Evolutionary conservation across 2,797 vertebrate genomes (phyloP).

Genomic region (Setipinna tenuifilis): DNA sequence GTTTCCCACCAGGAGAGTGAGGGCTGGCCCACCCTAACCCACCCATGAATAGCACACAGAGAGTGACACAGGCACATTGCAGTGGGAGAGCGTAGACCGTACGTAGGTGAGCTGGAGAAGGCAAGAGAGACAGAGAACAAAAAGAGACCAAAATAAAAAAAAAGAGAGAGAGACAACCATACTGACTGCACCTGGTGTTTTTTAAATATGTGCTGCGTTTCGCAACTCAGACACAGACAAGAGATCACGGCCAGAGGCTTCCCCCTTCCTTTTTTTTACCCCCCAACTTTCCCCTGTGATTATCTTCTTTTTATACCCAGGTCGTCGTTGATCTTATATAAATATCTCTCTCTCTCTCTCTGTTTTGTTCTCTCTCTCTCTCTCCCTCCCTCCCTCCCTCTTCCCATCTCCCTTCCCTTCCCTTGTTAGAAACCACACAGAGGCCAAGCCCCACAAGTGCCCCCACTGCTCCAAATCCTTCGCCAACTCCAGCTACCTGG

Average conservation of each 20-base stretch:
- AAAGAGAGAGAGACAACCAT: conserved; percentile 42
- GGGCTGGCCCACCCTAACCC: background rate
- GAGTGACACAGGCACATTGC: background rate
- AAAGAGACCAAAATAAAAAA: conserved; percentile 23
- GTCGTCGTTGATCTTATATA: conserved; percentile 42
- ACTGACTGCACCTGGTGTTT: conserved; percentile 50
- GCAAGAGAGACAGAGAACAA: conserved; percentile 36
- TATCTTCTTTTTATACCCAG: conserved; percentile 37
- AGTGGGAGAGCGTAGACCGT: background rate
- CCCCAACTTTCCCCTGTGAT: conserved; percentile 12
- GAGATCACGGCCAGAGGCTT: conserved; percentile 30
- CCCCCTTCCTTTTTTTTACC: background rate
- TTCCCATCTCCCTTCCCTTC: conserved; percentile 35
- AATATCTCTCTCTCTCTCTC: conserved; percentile 46
- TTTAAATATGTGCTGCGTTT: conserved; percentile 53
- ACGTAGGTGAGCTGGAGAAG: conserved; percentile 13
- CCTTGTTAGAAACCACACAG: conserved; percentile 75
- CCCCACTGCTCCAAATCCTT: conserved; percentile 89
- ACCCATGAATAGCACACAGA: conserved; percentile 8
- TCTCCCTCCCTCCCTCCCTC: conserved; percentile 9
- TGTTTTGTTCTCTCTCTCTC: conserved; percentile 14
- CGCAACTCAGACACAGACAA: conserved; percentile 51
- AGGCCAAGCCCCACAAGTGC: conserved; percentile 90
- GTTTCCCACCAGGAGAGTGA: conserved; percentile 1
- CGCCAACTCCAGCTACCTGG: conserved; percentile 89